A percentile compares a stretch with the other conserved stretches of the same genome.
Evolutionary conservation across 2,888 invertebrate species (phyloP).

Genomic region (Thereva nobilitata): DNA sequence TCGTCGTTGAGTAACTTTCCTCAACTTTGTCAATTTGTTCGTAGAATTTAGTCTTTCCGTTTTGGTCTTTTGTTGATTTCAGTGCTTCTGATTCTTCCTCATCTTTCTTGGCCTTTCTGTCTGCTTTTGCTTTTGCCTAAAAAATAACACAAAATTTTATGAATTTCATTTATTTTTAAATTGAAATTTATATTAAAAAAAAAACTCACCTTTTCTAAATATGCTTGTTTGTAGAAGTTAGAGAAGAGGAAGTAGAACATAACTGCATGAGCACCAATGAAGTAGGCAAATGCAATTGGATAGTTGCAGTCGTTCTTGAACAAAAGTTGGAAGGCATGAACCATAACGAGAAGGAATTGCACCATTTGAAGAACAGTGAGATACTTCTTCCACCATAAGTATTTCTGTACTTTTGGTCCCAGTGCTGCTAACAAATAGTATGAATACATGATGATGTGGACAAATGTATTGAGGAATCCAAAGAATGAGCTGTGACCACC

Average conservation of each 20-base stretch:
- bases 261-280: constrained; percentile 88
- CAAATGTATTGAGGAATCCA: constrained; percentile 90
- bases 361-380: constrained; percentile 90
- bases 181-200: background rate
- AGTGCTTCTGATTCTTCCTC: background rate
- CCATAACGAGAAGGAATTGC: constrained; percentile 85
- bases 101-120: background rate
- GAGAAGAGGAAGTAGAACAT: constrained; percentile 93
- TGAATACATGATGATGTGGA: constrained; percentile 93
- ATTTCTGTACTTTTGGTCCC: constrained; percentile 84
- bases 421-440: constrained; percentile 90
- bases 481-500: constrained; percentile 94
- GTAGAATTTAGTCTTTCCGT: constrained; percentile 49
- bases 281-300: constrained; percentile 85
- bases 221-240: constrained; percentile 84
- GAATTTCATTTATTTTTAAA: constrained; percentile 1
- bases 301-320: constrained; percentile 84
- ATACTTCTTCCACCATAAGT: constrained; percentile 96
- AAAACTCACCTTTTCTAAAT: constrained; percentile 58
- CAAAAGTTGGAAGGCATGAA: constrained; percentile 87
- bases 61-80: constrained; percentile 45
- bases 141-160: constrained; percentile 14
- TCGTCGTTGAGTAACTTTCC: constrained; percentile 50
- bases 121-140: constrained; percentile 16
- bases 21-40: constrained; percentile 49